Conservation (phyloP, 2,113 vertebrate species). For the Delphinapterus leucas region DNA sequence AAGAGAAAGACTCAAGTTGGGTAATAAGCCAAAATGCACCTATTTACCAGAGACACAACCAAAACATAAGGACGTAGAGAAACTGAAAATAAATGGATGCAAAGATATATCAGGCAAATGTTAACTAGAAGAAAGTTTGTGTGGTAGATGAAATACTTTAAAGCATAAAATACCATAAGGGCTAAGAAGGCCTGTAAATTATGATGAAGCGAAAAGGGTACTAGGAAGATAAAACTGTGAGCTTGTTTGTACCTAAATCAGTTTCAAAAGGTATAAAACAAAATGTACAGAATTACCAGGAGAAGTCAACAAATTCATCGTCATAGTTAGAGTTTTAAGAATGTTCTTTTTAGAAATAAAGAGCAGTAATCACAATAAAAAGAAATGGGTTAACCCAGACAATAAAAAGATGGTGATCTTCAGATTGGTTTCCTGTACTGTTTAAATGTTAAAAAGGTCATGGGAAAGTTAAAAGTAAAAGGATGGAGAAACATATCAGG, state of each 20-base stretch:
- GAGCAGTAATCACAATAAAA: neutral
- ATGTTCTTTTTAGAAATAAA: neutral
- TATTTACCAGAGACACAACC: neutral
- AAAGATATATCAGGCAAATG: neutral
- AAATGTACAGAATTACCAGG: neutral
- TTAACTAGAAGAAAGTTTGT: neutral
- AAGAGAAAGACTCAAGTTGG: neutral
- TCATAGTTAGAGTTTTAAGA: neutral
- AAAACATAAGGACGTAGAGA: neutral
- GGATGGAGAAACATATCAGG: neutral
- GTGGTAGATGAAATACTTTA: neutral
- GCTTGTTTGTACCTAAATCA: neutral
- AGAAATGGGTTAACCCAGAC: neutral
- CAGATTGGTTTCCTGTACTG: neutral
- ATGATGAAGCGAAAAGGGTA: neutral
- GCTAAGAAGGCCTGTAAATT: neutral
- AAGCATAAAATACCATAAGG: neutral
- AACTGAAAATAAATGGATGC: conserved; percentile 1
- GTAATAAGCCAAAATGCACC: neutral
- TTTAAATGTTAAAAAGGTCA: neutral
- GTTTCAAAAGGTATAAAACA: neutral
- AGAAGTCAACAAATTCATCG: neutral
- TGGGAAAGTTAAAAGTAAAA: neutral
- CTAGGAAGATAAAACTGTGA: neutral
- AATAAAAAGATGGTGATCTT: neutral